A percentile compares a stretch with the other conserved stretches of the same genome.
Evolutionary conservation across 2,797 vertebrate genomes (phyloP).

Genomic region (Crocidura indochinensis): DNA sequence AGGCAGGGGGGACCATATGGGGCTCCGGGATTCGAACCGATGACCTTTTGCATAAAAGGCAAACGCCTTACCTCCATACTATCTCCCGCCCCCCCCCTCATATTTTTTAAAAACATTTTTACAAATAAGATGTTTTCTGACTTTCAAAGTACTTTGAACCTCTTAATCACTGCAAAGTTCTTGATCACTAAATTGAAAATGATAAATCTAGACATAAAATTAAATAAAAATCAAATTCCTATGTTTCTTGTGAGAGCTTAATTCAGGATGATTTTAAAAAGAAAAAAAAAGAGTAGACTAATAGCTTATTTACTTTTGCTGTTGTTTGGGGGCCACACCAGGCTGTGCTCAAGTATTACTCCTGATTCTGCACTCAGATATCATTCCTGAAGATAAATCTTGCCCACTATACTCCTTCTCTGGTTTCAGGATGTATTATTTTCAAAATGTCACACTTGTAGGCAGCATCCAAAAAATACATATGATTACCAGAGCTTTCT

Average conservation of each 20-base stretch:
- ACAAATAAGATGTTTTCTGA: conserved; percentile 23
- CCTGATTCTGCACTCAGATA: too few species aligned
- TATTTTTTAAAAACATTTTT: not conserved
- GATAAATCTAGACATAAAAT: not conserved
- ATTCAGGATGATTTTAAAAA: not conserved
- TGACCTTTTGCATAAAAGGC: too few species aligned
- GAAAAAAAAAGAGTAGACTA: too few species aligned
- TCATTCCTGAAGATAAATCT: too few species aligned
- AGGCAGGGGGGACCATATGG: too few species aligned
- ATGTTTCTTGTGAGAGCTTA: not conserved
- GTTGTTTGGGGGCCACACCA: too few species aligned
- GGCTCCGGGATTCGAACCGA: too few species aligned
- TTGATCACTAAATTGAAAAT: not conserved
- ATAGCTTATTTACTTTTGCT: not conserved
- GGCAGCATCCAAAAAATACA: conserved; percentile 1
- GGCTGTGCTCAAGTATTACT: too few species aligned
- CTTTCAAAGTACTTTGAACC: conserved; percentile 37
- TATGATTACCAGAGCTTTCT: not conserved
- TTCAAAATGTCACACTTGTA: not conserved
- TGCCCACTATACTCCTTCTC: too few species aligned
- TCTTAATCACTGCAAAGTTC: not conserved
- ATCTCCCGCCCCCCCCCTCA: too few species aligned
- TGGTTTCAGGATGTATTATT: too few species aligned
- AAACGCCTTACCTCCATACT: too few species aligned
- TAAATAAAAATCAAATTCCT: not conserved